Evolutionary conservation across 2,113 vertebrate genomes (phyloP).

Genomic region (Danionella cerebrum): DNA sequence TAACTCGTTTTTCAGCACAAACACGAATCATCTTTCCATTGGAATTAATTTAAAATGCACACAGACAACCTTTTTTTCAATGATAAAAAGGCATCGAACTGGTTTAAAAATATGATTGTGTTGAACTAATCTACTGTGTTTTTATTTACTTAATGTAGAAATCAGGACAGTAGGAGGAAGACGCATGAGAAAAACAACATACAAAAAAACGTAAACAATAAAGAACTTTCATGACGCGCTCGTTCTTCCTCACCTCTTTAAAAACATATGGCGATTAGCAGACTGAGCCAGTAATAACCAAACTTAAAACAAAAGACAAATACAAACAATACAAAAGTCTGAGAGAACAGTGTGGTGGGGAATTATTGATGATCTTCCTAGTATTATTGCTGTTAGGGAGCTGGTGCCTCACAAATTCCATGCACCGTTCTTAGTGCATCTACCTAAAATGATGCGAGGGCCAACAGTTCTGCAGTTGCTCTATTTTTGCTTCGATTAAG

Average conservation of each 20-base stretch:
- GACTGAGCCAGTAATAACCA: constrained; percentile 37
- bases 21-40: constrained; percentile 41
- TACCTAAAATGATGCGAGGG: constrained; percentile 36
- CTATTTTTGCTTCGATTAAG: constrained; percentile 48
- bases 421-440: constrained; percentile 40
- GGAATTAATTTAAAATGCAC: constrained; percentile 11
- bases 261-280: constrained; percentile 54
- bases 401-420: constrained; percentile 49
- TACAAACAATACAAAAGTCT: constrained; percentile 37
- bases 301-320: constrained; percentile 43
- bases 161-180: constrained; percentile 45
- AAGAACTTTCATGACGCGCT: constrained; percentile 48
- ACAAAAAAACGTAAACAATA: constrained; percentile 51
- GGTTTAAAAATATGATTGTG: constrained; percentile 45
- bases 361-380: constrained; percentile 39
- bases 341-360: constrained; percentile 27
- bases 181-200: constrained; percentile 30
- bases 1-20: constrained; percentile 20
- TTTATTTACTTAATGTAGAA: constrained; percentile 55
- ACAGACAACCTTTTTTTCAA: constrained; percentile 32
- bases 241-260: constrained; percentile 38
- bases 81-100: constrained; percentile 51
- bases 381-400: constrained; percentile 65
- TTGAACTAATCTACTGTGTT: constrained; percentile 16
- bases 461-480: constrained; percentile 41